A percentile compares a stretch with the other conserved stretches of the same genome.
phyloP scores from a whole-genome alignment of 1,140 invertebrate genomes.

The Ruditapes philippinarum region DNA sequence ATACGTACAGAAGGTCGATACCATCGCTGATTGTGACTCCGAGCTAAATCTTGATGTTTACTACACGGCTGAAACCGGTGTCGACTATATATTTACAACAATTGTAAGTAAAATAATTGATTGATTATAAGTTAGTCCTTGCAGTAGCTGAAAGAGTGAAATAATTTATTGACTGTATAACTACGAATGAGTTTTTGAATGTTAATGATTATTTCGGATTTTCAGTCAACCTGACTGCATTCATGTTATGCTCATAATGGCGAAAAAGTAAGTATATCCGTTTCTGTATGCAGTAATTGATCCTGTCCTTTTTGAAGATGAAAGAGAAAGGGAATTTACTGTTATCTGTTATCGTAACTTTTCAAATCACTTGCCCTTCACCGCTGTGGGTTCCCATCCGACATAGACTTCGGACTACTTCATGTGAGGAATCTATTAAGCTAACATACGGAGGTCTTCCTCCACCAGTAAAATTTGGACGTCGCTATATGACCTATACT shows the following conservation, averaged over 20 bases:
- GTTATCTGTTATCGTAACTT: too few relatives aligned
- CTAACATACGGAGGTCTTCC: too few relatives aligned
- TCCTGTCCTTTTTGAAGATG: too few relatives aligned
- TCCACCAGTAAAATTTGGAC: too few relatives aligned
- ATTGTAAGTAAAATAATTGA: constrained; percentile 73
- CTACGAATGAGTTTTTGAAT: background rate
- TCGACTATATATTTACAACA: constrained; percentile 79
- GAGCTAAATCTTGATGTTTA: constrained; percentile 75
- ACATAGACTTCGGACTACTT: too few relatives aligned
- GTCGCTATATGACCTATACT: too few relatives aligned
- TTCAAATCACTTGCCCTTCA: too few relatives aligned
- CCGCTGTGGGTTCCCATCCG: too few relatives aligned
- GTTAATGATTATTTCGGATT: background rate
- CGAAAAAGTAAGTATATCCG: too few relatives aligned
- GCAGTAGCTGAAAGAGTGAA: background rate
- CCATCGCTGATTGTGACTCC: constrained; percentile 76
- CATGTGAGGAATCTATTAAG: too few relatives aligned
- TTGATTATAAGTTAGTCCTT: background rate
- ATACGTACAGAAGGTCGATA: constrained; percentile 75
- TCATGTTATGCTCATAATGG: background rate
- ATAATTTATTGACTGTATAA: background rate
- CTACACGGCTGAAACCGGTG: constrained; percentile 79
- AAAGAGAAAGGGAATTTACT: too few relatives aligned
- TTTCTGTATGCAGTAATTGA: too few relatives aligned
- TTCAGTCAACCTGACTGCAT: background rate